phyloP scores from a whole-genome alignment of 2,888 invertebrate genomes.

The Clivina fossor region DNA sequence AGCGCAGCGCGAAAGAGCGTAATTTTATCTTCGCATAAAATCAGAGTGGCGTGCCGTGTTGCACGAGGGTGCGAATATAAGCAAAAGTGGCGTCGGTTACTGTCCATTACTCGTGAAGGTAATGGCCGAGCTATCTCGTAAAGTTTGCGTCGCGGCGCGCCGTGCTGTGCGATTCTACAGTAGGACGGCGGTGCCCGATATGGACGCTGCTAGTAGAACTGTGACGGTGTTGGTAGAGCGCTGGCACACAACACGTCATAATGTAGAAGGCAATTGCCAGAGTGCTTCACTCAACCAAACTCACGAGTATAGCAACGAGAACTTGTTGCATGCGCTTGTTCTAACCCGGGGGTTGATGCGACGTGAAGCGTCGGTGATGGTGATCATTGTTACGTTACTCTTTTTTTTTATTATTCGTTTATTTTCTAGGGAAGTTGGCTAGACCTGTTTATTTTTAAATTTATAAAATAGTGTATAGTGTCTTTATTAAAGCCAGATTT shows the following conservation, averaged over 20 bases:
- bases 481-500: too few species aligned
- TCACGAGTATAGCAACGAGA: background rate
- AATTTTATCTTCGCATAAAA: constrained; percentile 26
- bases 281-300: background rate
- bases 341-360: background rate
- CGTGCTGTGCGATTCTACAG: background rate
- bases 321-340: constrained; percentile 14
- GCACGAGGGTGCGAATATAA: constrained; percentile 28
- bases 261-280: constrained; percentile 29
- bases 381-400: background rate
- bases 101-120: constrained; percentile 36
- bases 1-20: background rate
- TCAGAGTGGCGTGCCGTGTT: constrained; percentile 4
- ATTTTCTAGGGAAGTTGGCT: too few species aligned
- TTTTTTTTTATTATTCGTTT: too few species aligned
- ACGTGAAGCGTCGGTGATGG: background rate
- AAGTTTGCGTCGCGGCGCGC: constrained; percentile 27
- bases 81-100: constrained; percentile 32
- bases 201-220: too few species aligned
- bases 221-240: too few species aligned
- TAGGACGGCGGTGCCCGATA: too few species aligned
- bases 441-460: background rate
- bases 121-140: constrained; percentile 35
- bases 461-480: background rate
- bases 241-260: constrained; percentile 34